phyloP scores from a whole-genome alignment of 1,140 invertebrate species.

The Hylyphantes graminicola region DNA sequence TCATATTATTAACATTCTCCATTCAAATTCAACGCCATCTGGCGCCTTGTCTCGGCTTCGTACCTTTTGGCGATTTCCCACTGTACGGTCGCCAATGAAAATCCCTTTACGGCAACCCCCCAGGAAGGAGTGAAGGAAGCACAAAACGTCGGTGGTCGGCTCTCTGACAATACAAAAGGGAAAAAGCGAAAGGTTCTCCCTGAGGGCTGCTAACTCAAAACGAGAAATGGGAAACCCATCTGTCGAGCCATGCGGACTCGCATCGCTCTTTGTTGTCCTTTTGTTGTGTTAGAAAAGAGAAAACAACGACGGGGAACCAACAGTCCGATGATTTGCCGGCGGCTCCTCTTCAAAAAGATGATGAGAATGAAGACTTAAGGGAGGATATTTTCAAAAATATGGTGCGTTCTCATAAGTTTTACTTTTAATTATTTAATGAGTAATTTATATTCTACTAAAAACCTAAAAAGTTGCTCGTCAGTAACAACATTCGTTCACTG shows the following conservation, averaged over 20 bases:
- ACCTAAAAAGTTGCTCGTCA: too few relatives aligned
- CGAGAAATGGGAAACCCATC: slow-evolving; percentile 17
- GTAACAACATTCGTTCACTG: too few relatives aligned
- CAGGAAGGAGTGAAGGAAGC: slow-evolving; percentile 1
- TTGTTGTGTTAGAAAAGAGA: background rate
- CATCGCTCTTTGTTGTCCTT: background rate
- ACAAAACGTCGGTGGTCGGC: background rate
- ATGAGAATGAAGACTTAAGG: slow-evolving; percentile 30
- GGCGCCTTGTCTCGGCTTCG: too few relatives aligned
- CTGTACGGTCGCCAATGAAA: background rate
- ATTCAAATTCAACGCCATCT: too few relatives aligned
- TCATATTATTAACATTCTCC: too few relatives aligned
- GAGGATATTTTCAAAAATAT: slow-evolving; percentile 35
- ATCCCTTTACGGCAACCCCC: background rate
- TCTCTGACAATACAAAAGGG: background rate
- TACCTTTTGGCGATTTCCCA: background rate
- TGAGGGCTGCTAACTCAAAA: too few relatives aligned
- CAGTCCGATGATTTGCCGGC: slow-evolving; percentile 28
- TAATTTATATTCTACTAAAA: too few relatives aligned
- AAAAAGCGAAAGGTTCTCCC: background rate
- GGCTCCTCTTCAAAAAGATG: background rate
- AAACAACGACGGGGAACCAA: slow-evolving; percentile 45
- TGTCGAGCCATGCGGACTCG: slow-evolving; percentile 33
- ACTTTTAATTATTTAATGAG: too few relatives aligned
- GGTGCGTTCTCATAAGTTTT: slow-evolving; percentile 9